Conservation (phyloP, 2,113 vertebrate genomes). For the Talpa occidentalis region DNA sequence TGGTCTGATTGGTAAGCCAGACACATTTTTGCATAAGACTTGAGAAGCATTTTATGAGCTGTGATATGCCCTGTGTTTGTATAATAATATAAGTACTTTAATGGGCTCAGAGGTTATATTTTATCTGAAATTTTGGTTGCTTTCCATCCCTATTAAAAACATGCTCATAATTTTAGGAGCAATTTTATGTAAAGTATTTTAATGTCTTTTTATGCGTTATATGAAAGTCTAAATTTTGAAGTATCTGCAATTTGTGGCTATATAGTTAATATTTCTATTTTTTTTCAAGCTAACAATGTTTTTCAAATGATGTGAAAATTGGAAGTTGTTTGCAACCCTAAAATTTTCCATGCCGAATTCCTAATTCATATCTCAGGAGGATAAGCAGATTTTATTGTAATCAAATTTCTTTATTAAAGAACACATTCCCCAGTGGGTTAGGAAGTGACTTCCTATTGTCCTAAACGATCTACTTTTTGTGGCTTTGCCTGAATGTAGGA, state of each 20-base stretch:
- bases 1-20: not conserved
- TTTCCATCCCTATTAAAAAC: conserved; percentile 1
- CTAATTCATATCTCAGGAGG: not conserved
- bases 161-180: not conserved
- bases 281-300: not conserved
- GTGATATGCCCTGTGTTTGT: not conserved
- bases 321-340: not conserved
- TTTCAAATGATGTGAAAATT: conserved; percentile 39
- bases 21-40: not conserved
- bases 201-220: not conserved
- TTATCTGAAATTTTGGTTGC: not conserved
- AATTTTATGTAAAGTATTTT: conserved; percentile 12
- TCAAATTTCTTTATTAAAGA: not conserved
- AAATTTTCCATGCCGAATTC: conserved; percentile 12
- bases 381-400: not conserved
- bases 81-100: not conserved
- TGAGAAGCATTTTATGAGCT: not conserved
- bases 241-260: not conserved
- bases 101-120: not conserved
- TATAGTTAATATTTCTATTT: not conserved
- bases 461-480: not conserved
- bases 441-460: too few relatives aligned
- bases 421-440: not conserved
- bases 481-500: not conserved
- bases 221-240: not conserved